Evolutionary conservation across 2,113 vertebrate species (phyloP).

Genomic region (Periophthalmodon schlosseri): DNA sequence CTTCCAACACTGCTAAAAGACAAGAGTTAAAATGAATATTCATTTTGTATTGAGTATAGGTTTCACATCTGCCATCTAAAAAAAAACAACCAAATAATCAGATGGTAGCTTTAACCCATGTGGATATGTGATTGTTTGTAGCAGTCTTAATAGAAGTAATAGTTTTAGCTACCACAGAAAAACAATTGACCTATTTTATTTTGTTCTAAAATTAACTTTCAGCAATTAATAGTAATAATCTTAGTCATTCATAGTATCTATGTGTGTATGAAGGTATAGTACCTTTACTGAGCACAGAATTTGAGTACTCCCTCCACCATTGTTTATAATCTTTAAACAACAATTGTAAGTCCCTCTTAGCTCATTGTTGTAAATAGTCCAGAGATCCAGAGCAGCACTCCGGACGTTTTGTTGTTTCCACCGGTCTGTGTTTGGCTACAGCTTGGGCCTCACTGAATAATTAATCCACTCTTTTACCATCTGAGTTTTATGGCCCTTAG

Average conservation of each 20-base stretch:
- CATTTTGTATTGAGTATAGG: neutral
- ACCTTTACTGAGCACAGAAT: neutral
- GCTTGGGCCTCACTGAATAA: constrained; percentile 38
- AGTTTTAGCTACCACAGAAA: neutral
- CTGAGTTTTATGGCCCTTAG: constrained; percentile 31
- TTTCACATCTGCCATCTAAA: too few relatives aligned
- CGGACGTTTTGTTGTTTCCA: constrained; percentile 17
- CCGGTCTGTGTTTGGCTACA: constrained; percentile 31
- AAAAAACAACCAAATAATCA: too few relatives aligned
- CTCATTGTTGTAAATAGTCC: constrained; percentile 1
- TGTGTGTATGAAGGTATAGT: neutral
- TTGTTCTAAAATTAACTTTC: neutral
- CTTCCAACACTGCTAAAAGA: too few relatives aligned
- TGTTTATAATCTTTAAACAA: constrained; percentile 7
- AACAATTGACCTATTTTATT: neutral
- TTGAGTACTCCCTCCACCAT: neutral
- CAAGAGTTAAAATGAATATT: too few relatives aligned
- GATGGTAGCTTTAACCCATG: too few relatives aligned
- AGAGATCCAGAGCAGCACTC: constrained; percentile 4
- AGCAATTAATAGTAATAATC: neutral
- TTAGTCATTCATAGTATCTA: neutral
- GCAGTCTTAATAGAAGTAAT: too few relatives aligned
- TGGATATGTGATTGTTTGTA: too few relatives aligned
- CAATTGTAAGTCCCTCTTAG: neutral
- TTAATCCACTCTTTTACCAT: constrained; percentile 22